Conservation (phyloP, 2,797 vertebrate species). For the Cryptoblepharus egeriae region DNA sequence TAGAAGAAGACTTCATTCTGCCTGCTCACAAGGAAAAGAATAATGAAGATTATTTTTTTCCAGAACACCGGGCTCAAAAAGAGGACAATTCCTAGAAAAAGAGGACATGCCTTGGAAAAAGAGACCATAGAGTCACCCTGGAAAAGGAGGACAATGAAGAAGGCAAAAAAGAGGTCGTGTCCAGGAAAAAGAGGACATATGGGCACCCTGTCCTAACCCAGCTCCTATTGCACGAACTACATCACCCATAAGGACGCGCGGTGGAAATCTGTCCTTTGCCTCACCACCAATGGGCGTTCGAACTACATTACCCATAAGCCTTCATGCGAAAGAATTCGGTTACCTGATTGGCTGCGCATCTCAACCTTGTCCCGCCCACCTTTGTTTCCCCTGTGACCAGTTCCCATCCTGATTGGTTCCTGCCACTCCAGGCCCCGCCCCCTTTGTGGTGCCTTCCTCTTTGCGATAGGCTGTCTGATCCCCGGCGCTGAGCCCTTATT, state of each 20-base stretch:
- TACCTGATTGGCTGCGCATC: neutral
- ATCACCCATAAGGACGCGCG: neutral
- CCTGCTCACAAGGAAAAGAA: too few relatives aligned
- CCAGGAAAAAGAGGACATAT: too few relatives aligned
- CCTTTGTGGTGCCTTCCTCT: neutral
- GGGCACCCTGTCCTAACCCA: neutral
- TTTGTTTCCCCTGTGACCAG: neutral
- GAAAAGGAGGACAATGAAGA: too few relatives aligned
- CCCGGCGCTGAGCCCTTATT: slow-evolving; percentile 1
- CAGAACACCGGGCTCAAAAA: too few relatives aligned
- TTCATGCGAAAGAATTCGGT: neutral
- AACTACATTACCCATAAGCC: slow-evolving; percentile 24
- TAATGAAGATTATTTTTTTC: too few relatives aligned
- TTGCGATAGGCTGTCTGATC: slow-evolving; percentile 10
- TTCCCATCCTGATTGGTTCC: neutral
- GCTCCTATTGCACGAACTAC: neutral
- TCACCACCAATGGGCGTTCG: neutral
- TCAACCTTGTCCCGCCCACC: neutral
- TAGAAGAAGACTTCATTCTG: too few relatives aligned
- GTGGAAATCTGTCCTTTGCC: too few relatives aligned
- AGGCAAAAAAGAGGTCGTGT: too few relatives aligned
- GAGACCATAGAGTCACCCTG: too few relatives aligned
- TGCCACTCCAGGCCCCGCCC: too few relatives aligned
- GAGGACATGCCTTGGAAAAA: too few relatives aligned
- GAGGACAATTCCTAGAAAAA: too few relatives aligned